Evolutionary conservation across 2,113 vertebrate genomes (phyloP).

Genomic region (Buteo buteo): DNA sequence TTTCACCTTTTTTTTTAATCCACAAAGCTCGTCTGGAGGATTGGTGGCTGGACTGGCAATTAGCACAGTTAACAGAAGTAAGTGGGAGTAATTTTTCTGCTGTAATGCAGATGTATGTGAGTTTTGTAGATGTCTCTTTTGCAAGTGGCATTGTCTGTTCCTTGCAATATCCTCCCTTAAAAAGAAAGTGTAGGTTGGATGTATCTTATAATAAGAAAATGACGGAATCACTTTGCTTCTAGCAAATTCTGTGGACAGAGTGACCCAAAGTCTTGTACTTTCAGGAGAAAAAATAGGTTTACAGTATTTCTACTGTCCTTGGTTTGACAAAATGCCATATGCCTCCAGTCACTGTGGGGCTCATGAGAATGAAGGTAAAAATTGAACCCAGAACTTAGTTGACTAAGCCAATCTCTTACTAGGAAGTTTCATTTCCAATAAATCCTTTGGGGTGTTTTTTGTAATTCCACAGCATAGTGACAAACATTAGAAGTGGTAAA

Average conservation of each 20-base stretch:
- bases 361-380: background rate
- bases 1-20: background rate
- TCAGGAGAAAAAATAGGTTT: background rate
- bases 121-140: background rate
- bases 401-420: background rate
- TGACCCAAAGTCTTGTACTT: background rate
- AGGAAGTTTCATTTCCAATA: background rate
- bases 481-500: background rate
- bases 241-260: background rate
- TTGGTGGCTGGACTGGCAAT: background rate
- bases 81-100: background rate
- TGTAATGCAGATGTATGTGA: background rate
- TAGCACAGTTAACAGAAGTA: background rate
- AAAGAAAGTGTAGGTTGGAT: background rate
- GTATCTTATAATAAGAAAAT: background rate
- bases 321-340: background rate
- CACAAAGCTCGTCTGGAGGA: background rate
- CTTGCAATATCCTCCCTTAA: background rate
- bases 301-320: background rate
- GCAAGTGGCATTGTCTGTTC: background rate
- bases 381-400: background rate
- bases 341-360: background rate
- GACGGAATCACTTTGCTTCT: background rate
- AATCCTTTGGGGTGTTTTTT: background rate
- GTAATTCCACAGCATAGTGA: background rate